These are phyloP conservation scores for Bradysia coprophila DNA, from an alignment of 1,140 invertebrate genomes.

Conservation along the genomic window DNA sequence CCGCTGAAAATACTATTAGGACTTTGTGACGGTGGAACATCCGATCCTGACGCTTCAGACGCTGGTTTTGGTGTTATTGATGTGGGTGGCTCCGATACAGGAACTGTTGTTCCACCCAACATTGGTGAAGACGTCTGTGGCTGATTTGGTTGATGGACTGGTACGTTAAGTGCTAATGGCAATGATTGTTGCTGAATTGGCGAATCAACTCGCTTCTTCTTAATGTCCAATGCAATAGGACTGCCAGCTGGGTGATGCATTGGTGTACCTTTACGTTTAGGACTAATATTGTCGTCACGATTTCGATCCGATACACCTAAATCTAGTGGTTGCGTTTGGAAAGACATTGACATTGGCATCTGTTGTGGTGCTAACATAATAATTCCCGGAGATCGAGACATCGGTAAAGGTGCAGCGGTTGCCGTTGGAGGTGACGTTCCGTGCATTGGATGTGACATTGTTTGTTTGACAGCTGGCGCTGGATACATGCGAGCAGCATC, in stretches of 20 bases:
- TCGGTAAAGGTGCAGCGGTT: constrained; percentile 26
- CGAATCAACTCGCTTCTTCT: constrained; percentile 19
- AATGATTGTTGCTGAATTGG: constrained; percentile 3
- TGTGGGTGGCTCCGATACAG: neutral
- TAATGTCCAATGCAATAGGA: constrained; percentile 29
- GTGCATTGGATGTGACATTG: constrained; percentile 15
- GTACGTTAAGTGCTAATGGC: neutral
- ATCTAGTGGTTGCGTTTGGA: constrained; percentile 36
- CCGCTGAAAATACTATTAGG: neutral
- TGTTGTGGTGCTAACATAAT: neutral
- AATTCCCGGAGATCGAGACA: constrained; percentile 25
- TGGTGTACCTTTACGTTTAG: neutral
- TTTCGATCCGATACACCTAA: constrained; percentile 30
- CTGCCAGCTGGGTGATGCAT: constrained; percentile 12
- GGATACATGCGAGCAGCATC: constrained; percentile 2
- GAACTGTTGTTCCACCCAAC: neutral
- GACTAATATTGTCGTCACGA: constrained; percentile 1
- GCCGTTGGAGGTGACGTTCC: constrained; percentile 27
- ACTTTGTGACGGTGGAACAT: neutral
- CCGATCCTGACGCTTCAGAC: neutral
- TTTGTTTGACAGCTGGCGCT: constrained; percentile 25
- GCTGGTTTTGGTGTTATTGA: neutral
- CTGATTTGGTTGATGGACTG: neutral
- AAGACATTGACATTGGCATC: neutral
- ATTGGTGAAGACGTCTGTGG: neutral